Percentiles rank a stretch among this genome's conserved stretches.
phyloP scores from a whole-genome alignment of 2,797 vertebrate species.

The Lacerta viridis region DNA sequence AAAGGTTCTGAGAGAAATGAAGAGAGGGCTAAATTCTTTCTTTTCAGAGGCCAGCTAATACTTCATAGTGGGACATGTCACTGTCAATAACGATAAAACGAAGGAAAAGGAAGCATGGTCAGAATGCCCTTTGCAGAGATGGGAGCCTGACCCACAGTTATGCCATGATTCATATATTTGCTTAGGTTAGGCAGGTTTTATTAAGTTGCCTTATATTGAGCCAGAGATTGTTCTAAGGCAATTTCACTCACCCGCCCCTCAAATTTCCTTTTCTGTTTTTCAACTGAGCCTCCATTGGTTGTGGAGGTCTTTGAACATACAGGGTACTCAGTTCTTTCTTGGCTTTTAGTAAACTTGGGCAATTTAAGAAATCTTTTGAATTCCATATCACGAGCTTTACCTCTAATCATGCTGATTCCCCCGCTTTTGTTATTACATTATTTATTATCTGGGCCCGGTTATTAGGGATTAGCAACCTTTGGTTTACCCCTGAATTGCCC shows the following conservation, averaged over 20 bases:
- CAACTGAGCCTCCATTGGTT: no score
- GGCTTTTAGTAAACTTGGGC: no score
- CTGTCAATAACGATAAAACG: constrained; percentile 21
- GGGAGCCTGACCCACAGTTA: not conserved
- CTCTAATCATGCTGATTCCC: no score
- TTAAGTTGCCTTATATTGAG: not conserved
- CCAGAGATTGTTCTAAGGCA: not conserved
- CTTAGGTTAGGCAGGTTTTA: not conserved
- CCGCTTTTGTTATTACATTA: not conserved
- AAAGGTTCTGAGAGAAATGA: constrained; percentile 48
- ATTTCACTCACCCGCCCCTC: no score
- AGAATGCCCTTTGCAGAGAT: not conserved
- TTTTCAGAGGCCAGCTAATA: constrained; percentile 47
- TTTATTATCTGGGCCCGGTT: not conserved
- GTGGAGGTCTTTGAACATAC: no score
- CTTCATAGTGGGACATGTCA: not conserved
- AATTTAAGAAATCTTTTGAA: no score
- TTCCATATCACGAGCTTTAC: no score
- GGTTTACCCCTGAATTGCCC: not conserved
- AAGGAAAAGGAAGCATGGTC: constrained; percentile 39
- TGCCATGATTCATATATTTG: not conserved
- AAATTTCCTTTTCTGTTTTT: no score
- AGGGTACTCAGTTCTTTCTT: no score
- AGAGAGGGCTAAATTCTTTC: not conserved
- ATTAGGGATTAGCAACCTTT: not conserved